Evolutionary conservation across 2,797 vertebrate genomes (phyloP).

Genomic region (Platalea minor): DNA sequence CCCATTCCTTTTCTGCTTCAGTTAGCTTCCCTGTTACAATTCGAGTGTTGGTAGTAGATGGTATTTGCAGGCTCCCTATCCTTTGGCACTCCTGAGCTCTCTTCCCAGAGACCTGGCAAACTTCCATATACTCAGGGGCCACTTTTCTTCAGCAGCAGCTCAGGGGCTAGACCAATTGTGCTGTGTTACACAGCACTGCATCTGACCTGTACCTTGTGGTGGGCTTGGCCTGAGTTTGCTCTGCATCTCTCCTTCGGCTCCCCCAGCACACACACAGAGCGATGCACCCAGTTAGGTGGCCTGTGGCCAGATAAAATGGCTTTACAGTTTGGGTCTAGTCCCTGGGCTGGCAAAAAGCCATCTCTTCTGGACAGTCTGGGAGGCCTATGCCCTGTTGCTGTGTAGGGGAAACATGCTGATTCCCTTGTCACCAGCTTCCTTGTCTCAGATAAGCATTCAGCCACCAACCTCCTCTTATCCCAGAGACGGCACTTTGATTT

Average conservation of each 20-base stretch:
- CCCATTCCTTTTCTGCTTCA: not conserved
- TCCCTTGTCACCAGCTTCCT: not conserved
- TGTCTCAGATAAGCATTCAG: conserved; percentile 10
- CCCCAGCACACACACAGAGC: not conserved
- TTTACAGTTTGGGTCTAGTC: not conserved
- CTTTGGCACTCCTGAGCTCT: not conserved
- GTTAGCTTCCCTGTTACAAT: not conserved
- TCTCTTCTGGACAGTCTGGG: not conserved
- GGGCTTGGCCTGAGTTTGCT: not conserved
- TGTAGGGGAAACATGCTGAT: not conserved
- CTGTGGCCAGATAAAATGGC: not conserved
- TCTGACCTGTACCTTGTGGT: not conserved
- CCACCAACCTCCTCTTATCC: not conserved
- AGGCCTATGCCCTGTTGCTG: not conserved
- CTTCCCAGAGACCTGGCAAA: not conserved
- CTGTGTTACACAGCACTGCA: not conserved
- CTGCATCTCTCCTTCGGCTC: not conserved
- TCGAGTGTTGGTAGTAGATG: not conserved
- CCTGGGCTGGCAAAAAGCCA: not conserved
- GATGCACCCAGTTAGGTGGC: not conserved
- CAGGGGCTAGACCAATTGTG: not conserved
- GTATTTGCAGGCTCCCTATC: not conserved
- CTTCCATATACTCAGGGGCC: not conserved
- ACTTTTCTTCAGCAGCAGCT: not conserved
- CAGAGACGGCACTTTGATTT: not conserved